phyloP scores from a whole-genome alignment of 1,140 invertebrate species.

The Microplitis demolitor region DNA sequence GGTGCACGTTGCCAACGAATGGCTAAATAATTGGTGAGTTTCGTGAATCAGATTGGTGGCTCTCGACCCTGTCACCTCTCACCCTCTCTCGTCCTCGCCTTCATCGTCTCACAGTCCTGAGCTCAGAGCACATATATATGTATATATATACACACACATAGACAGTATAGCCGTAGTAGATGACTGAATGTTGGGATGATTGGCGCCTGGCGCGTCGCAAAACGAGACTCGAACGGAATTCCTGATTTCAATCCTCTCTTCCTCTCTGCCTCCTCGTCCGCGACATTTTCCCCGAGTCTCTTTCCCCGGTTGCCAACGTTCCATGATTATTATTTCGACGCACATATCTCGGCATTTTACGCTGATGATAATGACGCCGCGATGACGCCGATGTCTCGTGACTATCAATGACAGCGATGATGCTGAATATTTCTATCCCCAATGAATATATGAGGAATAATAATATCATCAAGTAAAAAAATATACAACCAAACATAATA shows the following conservation, averaged over 20 bases:
- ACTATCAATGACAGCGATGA: too few species aligned
- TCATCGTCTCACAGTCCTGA: background rate
- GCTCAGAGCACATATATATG: background rate
- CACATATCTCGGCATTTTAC: slow-evolving; percentile 37
- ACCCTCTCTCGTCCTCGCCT: slow-evolving; percentile 17
- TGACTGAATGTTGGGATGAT: slow-evolving; percentile 60
- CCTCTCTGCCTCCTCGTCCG: background rate
- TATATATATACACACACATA: background rate
- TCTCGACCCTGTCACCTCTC: slow-evolving; percentile 24
- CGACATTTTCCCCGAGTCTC: background rate
- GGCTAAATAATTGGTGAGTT: slow-evolving; percentile 59
- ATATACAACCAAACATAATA: background rate
- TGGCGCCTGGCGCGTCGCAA: slow-evolving; percentile 50
- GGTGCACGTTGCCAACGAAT: slow-evolving; percentile 58
- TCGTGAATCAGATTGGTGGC: slow-evolving; percentile 47
- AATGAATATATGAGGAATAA: background rate
- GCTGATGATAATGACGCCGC: slow-evolving; percentile 10
- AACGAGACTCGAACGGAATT: slow-evolving; percentile 50
- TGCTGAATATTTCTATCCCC: too few species aligned
- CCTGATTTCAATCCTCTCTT: slow-evolving; percentile 41
- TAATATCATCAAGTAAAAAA: background rate
- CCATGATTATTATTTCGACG: slow-evolving; percentile 55
- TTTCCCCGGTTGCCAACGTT: background rate
- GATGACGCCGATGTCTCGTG: slow-evolving; percentile 14
- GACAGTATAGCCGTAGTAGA: background rate